Evolutionary conservation across 1,140 invertebrate species (phyloP).

Genomic region (Fopius arisanus): DNA sequence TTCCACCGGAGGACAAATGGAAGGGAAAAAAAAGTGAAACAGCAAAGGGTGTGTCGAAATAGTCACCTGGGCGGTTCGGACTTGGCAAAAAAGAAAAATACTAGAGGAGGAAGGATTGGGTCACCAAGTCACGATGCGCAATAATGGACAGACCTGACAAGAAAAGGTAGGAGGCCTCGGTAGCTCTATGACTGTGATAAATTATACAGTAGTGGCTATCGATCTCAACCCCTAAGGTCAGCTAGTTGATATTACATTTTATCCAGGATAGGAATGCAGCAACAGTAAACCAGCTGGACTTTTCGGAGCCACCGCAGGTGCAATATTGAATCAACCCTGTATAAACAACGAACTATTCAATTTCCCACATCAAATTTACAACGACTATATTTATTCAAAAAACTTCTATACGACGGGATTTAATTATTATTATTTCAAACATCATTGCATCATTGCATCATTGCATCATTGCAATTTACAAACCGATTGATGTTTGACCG

Average conservation of each 20-base stretch:
- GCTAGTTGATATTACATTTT: constrained; percentile 19
- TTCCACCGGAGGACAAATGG: not conserved
- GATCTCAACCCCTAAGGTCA: constrained; percentile 57
- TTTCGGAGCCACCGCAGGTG: not conserved
- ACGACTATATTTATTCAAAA: too few relatives aligned
- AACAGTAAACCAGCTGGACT: not conserved
- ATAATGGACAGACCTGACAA: constrained; percentile 12
- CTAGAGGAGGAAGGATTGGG: not conserved
- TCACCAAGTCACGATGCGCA: constrained; percentile 6
- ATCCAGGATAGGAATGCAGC: not conserved
- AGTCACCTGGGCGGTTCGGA: not conserved
- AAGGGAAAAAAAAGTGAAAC: not conserved
- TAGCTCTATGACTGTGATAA: constrained; percentile 52
- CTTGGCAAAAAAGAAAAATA: not conserved
- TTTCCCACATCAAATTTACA: not conserved
- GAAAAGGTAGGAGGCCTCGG: constrained; percentile 32
- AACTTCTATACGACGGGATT: too few relatives aligned
- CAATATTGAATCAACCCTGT: not conserved
- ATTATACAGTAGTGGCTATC: constrained; percentile 57
- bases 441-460: too few relatives aligned
- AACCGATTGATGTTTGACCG: too few relatives aligned
- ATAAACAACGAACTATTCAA: not conserved
- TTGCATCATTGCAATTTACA: too few relatives aligned
- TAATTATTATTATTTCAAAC: too few relatives aligned
- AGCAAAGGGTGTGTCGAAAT: not conserved